Base-by-base conservation (phyloP, 1,140 invertebrate genomes). In the Euura saliciscinereae region DNA sequence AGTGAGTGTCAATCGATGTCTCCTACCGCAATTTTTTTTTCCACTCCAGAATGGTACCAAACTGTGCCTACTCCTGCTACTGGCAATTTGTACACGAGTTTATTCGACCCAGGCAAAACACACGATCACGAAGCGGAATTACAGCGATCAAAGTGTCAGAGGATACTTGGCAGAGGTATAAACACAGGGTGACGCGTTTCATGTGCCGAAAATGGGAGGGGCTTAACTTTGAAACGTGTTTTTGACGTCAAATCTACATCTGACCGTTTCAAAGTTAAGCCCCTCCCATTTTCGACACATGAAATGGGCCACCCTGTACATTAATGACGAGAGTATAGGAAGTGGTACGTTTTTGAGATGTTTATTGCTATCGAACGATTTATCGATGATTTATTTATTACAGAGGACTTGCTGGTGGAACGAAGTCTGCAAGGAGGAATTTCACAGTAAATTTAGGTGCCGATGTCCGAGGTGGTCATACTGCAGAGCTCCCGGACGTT, bases 341-440 rank as follows among this genome's bases (percentile, higher is more conserved):
- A 65, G 28, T 28, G 28, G 28, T 28, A 28, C 28, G 28, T 28
- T 28, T 28, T 28, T 28, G 0, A 1, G 28, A 28, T 28, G 28
- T 28, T 28, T 28, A 75, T 73, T 66, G 66, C 44, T 67, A 45
- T n/a, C 70, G 66, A 65, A 43, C 5, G 71, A 43, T 4, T 28
- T 69, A 66, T 71, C 28, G 67, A 73, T 67, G 59, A 43, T 28
- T 28, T 28, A 28, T 28, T 71, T 77, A 73, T 85, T 83, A 71
- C 79, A 96, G 95, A 91, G 96, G 81, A 96, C 93, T 44, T 97
- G 96, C 83, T 96, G 95, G 94, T 96, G 94, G 94, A 96, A 96
- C 83, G 96, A 97, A 87, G 92, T 96, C 3, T 97, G 96, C 87
- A 97, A 97, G 83, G 94, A 96, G 85, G 95, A 96, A 83, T 96